Conservation (phyloP, 2,797 vertebrate genomes). For the Enteromius argenteus region DNA sequence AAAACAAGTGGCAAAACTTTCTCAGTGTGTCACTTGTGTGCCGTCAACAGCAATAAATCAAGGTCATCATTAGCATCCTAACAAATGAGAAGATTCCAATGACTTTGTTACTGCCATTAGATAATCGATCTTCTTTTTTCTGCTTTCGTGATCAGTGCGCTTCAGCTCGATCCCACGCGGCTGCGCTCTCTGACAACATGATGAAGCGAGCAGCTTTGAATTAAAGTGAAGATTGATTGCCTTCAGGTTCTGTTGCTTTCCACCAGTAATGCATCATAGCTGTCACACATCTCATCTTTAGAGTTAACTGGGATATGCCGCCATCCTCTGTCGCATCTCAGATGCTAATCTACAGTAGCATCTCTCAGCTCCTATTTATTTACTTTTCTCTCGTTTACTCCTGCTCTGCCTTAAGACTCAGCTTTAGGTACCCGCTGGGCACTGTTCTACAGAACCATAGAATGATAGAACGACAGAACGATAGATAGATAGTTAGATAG, state of each 20-base stretch:
- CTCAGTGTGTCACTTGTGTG: constrained; percentile 34
- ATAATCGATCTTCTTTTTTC: constrained; percentile 61
- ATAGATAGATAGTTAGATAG: not conserved
- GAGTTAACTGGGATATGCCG: constrained; percentile 48
- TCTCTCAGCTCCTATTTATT: constrained; percentile 56
- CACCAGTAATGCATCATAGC: constrained; percentile 61
- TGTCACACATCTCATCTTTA: constrained; percentile 49
- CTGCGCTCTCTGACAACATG: constrained; percentile 60
- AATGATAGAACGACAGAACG: not conserved
- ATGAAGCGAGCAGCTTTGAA: constrained; percentile 64
- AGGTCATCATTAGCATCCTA: constrained; percentile 53
- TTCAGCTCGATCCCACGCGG: constrained; percentile 47
- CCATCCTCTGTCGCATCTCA: constrained; percentile 41
- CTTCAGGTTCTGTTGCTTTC: constrained; percentile 59
- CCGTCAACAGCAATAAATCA: constrained; percentile 59
- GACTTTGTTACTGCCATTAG: constrained; percentile 40
- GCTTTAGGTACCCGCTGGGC: not conserved
- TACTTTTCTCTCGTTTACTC: constrained; percentile 44
- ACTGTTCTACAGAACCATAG: not conserved
- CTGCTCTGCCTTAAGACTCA: not conserved
- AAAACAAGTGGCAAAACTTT: constrained; percentile 36
- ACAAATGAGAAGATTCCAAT: constrained; percentile 56
- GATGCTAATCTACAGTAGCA: constrained; percentile 61
- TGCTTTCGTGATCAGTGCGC: constrained; percentile 35
- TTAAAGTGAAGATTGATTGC: constrained; percentile 68